Evolutionary conservation across 1,140 invertebrate genomes (phyloP).

Genomic region (Eupristina koningsbergeri): DNA sequence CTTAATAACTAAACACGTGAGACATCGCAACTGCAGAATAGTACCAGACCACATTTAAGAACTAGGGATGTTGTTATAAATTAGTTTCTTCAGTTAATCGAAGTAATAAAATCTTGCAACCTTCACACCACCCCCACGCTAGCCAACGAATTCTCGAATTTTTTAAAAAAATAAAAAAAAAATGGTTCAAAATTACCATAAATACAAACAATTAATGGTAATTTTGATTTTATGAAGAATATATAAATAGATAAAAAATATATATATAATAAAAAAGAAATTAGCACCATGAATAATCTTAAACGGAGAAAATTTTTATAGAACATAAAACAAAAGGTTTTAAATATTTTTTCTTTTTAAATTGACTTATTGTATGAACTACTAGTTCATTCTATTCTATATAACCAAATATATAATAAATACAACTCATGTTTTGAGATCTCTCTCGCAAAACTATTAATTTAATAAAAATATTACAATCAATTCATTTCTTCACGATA

Average conservation of each 20-base stretch:
- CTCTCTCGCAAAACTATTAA: conserved; percentile 50
- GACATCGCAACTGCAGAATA: not conserved
- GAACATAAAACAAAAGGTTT: conserved; percentile 16
- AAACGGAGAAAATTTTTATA: not conserved
- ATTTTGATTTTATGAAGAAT: conserved; percentile 14
- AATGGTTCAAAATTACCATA: too few species aligned
- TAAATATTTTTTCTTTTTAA: not conserved
- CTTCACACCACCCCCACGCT: too few species aligned
- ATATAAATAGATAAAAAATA: not conserved
- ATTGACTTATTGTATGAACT: conserved; percentile 10
- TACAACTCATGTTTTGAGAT: conserved; percentile 45
- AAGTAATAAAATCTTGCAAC: too few species aligned
- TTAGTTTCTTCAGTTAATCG: too few species aligned
- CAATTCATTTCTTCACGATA: conserved; percentile 45
- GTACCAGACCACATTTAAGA: not conserved
- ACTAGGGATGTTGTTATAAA: not conserved
- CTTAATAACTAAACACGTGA: too few species aligned
- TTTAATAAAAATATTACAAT: conserved; percentile 58
- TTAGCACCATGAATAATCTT: not conserved
- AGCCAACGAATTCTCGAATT: too few species aligned
- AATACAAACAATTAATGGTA: not conserved
- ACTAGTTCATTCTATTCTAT: conserved; percentile 23
- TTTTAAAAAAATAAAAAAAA: too few species aligned
- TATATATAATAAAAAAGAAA: too few species aligned
- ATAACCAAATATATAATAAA: conserved; percentile 42